A percentile compares a stretch with the other conserved stretches of the same genome.
These are phyloP conservation scores for Apolygus lucorum DNA, from an alignment of 1,140 invertebrate genomes.

Conservation along the genomic window DNA sequence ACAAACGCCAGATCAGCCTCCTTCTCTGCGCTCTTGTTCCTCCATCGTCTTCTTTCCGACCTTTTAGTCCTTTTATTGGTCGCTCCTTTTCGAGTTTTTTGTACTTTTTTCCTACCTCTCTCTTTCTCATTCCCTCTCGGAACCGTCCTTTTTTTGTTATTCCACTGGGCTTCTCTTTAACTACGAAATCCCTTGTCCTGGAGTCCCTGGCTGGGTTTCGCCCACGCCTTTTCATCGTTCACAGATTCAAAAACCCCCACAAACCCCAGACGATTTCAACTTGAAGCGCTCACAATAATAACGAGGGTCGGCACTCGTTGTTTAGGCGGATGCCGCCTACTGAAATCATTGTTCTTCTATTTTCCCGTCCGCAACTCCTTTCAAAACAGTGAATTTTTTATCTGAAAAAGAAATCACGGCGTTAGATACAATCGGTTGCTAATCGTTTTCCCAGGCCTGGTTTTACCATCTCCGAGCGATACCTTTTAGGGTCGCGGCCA, in stretches of 20 bases:
- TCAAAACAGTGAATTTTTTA: not conserved
- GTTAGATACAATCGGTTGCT: too few relatives aligned
- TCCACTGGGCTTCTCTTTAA: not conserved
- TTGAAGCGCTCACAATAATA: not conserved
- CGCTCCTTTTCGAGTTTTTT: not conserved
- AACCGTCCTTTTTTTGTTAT: not conserved
- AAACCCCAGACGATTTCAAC: not conserved
- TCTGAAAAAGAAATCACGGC: too few relatives aligned
- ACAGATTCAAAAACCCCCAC: not conserved
- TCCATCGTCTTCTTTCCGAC: constrained; percentile 3
- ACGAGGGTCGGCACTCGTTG: too few relatives aligned
- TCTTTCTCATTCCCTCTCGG: not conserved
- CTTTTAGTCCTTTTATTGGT: too few relatives aligned
- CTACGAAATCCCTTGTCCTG: not conserved
- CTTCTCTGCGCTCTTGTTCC: not conserved
- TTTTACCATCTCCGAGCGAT: too few relatives aligned
- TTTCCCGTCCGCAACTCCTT: not conserved
- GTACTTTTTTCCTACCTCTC: not conserved
- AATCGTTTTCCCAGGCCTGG: too few relatives aligned
- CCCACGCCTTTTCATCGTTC: constrained; percentile 7
- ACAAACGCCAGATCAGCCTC: not conserved
- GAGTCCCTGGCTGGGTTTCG: not conserved
- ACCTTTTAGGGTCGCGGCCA: too few relatives aligned
- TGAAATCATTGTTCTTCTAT: not conserved
- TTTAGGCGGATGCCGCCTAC: not conserved